phyloP scores from a whole-genome alignment of 1,140 invertebrate species.

The Diuraphis noxia region DNA sequence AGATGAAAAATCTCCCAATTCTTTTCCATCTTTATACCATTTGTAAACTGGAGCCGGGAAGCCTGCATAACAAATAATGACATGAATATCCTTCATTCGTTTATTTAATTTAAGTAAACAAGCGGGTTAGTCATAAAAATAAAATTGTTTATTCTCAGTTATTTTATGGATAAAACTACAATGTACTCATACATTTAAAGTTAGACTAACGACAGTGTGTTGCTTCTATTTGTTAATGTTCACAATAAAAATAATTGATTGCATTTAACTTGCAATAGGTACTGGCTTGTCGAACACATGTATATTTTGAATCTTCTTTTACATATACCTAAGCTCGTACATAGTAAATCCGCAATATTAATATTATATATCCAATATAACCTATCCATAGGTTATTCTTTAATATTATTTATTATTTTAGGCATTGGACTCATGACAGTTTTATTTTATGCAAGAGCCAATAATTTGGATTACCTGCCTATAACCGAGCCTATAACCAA shows the following conservation, averaged over 20 bases:
- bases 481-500: too few species aligned
- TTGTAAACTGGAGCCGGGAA: slow-evolving; percentile 84
- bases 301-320: too few species aligned
- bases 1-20: slow-evolving; percentile 71
- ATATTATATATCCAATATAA: too few species aligned
- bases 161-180: neutral
- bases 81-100: neutral
- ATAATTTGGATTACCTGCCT: too few species aligned
- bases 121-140: neutral
- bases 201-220: neutral
- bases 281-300: too few species aligned
- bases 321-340: too few species aligned
- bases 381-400: too few species aligned
- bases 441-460: too few species aligned
- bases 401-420: too few species aligned
- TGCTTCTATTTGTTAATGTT: too few species aligned
- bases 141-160: neutral
- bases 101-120: slow-evolving; percentile 8
- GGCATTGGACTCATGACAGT: too few species aligned
- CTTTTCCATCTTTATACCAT: slow-evolving; percentile 83
- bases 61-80: slow-evolving; percentile 64
- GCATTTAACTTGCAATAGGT: neutral
- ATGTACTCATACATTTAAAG: neutral
- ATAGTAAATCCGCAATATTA: too few species aligned
- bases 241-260: neutral